A percentile compares a stretch with the other conserved stretches of the same genome.
These are phyloP conservation scores for Takifugu ocellatus DNA, from an alignment of 2,797 vertebrate genomes.

Conservation along the genomic window DNA sequence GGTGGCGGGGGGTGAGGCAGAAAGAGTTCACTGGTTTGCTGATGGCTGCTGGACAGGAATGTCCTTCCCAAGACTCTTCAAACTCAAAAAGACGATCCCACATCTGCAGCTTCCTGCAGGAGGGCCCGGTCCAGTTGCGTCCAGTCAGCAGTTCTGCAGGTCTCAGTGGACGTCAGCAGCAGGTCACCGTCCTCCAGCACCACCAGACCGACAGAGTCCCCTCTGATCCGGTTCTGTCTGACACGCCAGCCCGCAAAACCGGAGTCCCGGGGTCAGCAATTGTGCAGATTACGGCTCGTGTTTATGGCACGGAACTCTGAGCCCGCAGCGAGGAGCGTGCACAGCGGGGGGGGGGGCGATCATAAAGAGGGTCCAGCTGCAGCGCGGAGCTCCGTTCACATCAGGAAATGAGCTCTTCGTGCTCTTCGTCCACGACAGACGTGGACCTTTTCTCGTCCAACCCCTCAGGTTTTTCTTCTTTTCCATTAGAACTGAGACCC, in stretches of 20 bases:
- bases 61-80: constrained; percentile 27
- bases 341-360: too few species aligned
- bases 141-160: constrained; percentile 21
- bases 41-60: constrained; percentile 41
- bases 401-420: too few species aligned
- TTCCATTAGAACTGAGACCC: too few species aligned
- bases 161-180: neutral
- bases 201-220: constrained; percentile 14
- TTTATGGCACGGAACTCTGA: too few species aligned
- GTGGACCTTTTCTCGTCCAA: too few species aligned
- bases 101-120: constrained; percentile 32
- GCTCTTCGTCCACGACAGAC: too few species aligned
- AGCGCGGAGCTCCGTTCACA: too few species aligned
- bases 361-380: too few species aligned
- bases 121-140: constrained; percentile 20
- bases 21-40: constrained; percentile 32
- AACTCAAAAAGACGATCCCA: constrained; percentile 7
- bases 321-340: too few species aligned
- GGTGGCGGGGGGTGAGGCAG: constrained; percentile 17
- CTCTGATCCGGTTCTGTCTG: constrained; percentile 15
- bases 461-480: too few species aligned
- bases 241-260: constrained; percentile 3
- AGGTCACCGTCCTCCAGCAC: constrained; percentile 2
- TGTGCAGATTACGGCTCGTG: too few species aligned
- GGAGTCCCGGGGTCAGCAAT: too few species aligned